These are phyloP conservation scores for Phymatocera aterrima DNA, from an alignment of 2,888 invertebrate genomes.

Conservation along the genomic window DNA sequence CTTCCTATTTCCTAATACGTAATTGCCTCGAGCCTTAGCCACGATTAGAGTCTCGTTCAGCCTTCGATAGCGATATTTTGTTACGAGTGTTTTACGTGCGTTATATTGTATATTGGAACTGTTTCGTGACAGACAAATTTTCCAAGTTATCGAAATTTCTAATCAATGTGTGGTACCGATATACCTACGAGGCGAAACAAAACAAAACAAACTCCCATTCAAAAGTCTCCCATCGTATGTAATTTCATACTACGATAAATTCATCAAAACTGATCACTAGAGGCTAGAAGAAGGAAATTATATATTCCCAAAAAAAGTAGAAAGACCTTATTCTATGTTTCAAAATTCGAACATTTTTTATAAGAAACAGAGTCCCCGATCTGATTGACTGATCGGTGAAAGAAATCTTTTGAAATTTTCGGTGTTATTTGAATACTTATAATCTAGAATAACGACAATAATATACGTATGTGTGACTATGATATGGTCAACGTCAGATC, in stretches of 20 bases:
- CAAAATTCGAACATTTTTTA: not conserved
- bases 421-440: not conserved
- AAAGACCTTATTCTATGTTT: not conserved
- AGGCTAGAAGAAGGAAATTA: not conserved
- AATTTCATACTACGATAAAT: not conserved
- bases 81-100: slow-evolving; percentile 8
- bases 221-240: slow-evolving; percentile 7
- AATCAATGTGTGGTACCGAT: slow-evolving; percentile 2
- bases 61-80: not conserved
- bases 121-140: not conserved
- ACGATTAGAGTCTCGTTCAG: slow-evolving; percentile 2
- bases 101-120: not conserved
- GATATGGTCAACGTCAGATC: not conserved
- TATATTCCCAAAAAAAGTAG: not conserved
- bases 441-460: not conserved
- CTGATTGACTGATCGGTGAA: not conserved
- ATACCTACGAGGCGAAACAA: not conserved
- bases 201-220: not conserved
- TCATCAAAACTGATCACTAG: not conserved
- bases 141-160: not conserved
- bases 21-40: slow-evolving; percentile 6
- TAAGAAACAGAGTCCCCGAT: not conserved
- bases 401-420: not conserved
- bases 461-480: not conserved
- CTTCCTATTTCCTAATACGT: slow-evolving; percentile 27